Conservation (phyloP, 2,113 vertebrate species). For the Hirundichthys speculiger region DNA sequence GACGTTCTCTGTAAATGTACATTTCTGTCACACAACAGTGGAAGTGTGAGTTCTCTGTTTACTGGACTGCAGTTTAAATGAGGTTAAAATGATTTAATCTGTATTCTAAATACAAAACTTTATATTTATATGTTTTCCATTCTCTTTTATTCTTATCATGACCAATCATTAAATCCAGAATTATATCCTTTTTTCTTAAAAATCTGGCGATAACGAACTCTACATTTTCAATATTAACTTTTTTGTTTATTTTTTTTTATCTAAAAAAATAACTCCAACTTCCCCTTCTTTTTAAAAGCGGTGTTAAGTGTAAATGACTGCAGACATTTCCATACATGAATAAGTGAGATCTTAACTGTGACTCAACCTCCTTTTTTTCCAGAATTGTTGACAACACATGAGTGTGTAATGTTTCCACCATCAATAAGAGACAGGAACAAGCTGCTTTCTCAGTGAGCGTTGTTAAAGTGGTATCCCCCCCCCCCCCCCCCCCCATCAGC, state of each 20-base stretch:
- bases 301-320: too few relatives aligned
- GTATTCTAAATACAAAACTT: background rate
- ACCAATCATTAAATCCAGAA: too few relatives aligned
- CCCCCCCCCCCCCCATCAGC: background rate
- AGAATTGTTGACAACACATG: slow-evolving; percentile 7
- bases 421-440: slow-evolving; percentile 5
- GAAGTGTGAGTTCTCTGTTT: background rate
- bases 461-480: slow-evolving; percentile 1
- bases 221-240: too few relatives aligned
- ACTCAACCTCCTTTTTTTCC: background rate
- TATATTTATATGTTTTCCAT: too few relatives aligned
- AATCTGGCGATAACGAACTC: too few relatives aligned
- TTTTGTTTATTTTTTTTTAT: too few relatives aligned
- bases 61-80: background rate
- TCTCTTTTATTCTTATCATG: too few relatives aligned
- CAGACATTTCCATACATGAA: too few relatives aligned
- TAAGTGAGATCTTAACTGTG: background rate
- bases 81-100: background rate
- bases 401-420: background rate
- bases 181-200: too few relatives aligned
- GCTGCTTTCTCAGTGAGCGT: slow-evolving; percentile 3
- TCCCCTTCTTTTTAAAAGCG: too few relatives aligned
- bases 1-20: background rate
- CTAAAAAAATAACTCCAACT: too few relatives aligned
- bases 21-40: background rate